Conservation (phyloP, 2,888 invertebrate genomes). For the Watsonalla cultraria region DNA sequence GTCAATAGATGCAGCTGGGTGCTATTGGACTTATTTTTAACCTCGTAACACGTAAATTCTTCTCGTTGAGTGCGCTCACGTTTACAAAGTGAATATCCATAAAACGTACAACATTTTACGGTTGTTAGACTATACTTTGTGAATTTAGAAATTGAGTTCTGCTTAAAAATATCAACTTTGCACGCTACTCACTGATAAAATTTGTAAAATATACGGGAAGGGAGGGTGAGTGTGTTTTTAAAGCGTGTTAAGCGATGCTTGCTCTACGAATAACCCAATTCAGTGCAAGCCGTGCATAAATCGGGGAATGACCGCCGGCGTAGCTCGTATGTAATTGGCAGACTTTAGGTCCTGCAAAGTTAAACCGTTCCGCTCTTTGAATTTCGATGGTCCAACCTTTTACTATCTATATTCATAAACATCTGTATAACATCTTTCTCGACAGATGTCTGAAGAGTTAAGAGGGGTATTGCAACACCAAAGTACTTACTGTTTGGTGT, state of each 20-base stretch:
- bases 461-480: too few species aligned
- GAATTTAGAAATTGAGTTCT: constrained; percentile 13
- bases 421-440: too few species aligned
- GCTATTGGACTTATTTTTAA: constrained; percentile 30
- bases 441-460: too few species aligned
- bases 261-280: constrained; percentile 34
- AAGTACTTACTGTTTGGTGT: too few species aligned
- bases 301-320: constrained; percentile 23
- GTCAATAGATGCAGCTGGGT: constrained; percentile 52
- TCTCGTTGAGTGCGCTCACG: constrained; percentile 20
- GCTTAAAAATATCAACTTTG: constrained; percentile 12
- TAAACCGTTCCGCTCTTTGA: constrained; percentile 3
- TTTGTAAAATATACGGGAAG: constrained; percentile 3
- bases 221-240: constrained; percentile 1
- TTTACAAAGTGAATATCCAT: constrained; percentile 12
- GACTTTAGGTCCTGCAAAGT: constrained; percentile 21
- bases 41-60: constrained; percentile 27
- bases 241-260: constrained; percentile 17
- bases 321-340: constrained; percentile 21
- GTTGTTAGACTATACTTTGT: constrained; percentile 7
- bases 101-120: constrained; percentile 22
- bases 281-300: constrained; percentile 35
- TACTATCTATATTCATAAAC: background rate
- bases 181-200: constrained; percentile 9
- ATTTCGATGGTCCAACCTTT: constrained; percentile 9